A percentile compares a stretch with the other conserved stretches of the same genome.
Evolutionary conservation across 2,113 vertebrate species (phyloP).

Genomic region (Siniperca chuatsi): DNA sequence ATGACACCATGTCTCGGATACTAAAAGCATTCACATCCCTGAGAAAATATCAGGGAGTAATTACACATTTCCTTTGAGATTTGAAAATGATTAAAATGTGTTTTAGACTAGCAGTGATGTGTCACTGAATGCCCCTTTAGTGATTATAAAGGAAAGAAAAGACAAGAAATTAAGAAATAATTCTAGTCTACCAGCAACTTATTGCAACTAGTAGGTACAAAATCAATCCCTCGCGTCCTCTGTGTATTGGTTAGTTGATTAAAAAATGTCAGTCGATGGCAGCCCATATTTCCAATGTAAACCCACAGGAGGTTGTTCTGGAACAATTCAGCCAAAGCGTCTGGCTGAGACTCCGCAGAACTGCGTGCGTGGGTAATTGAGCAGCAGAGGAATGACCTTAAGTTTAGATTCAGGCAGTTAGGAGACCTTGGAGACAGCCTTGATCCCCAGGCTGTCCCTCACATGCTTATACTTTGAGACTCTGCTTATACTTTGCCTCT

Average conservation of each 20-base stretch:
- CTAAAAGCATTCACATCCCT: constrained; percentile 63
- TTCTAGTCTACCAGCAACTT: constrained; percentile 37
- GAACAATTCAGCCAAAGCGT: constrained; percentile 70
- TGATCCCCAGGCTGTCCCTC: constrained; percentile 68
- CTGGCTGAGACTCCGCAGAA: constrained; percentile 76
- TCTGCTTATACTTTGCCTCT: constrained; percentile 44
- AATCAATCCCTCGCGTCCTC: constrained; percentile 47
- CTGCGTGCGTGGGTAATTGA: constrained; percentile 76
- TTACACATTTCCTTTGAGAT: constrained; percentile 75
- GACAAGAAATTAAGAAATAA: constrained; percentile 3
- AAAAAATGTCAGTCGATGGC: constrained; percentile 72
- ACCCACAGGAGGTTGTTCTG: constrained; percentile 79
- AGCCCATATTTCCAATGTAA: constrained; percentile 74
- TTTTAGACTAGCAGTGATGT: constrained; percentile 29
- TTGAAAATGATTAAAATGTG: constrained; percentile 65
- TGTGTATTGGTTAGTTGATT: constrained; percentile 65
- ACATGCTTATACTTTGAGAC: constrained; percentile 58
- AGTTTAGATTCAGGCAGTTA: constrained; percentile 77
- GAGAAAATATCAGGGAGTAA: constrained; percentile 66
- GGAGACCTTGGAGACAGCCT: constrained; percentile 76
- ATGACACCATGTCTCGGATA: constrained; percentile 70
- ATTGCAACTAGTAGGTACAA: constrained; percentile 61
- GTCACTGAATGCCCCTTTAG: constrained; percentile 20
- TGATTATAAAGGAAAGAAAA: constrained; percentile 17
- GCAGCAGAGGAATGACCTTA: constrained; percentile 79